Percentiles rank a stretch among this genome's conserved stretches.
Conservation (phyloP, 1,140 invertebrate species). For the Bombus pyrosoma region DNA sequence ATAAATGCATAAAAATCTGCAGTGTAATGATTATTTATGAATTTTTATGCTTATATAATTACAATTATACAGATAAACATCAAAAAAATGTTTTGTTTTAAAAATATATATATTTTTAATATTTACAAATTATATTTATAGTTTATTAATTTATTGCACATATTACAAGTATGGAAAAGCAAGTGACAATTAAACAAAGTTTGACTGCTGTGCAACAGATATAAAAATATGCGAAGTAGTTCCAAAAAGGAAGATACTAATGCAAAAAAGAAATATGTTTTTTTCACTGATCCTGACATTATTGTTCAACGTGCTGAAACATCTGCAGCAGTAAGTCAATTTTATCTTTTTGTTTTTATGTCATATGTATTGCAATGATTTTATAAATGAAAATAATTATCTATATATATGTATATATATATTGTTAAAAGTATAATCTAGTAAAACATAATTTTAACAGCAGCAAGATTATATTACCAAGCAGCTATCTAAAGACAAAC, state of each 20-base stretch:
- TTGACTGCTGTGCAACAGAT: constrained; percentile 6
- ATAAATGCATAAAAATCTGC: no score
- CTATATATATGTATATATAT: no score
- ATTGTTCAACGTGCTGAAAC: constrained; percentile 69
- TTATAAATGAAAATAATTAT: background rate
- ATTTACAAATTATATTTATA: constrained; percentile 15
- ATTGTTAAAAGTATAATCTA: background rate
- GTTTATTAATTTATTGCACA: background rate
- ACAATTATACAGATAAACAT: background rate
- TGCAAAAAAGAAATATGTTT: constrained; percentile 74
- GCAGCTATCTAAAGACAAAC: constrained; percentile 51
- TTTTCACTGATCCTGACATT: constrained; percentile 74
- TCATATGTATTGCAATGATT: background rate
- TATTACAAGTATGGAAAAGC: constrained; percentile 34
- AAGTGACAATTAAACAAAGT: constrained; percentile 10
- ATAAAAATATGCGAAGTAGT: constrained; percentile 71
- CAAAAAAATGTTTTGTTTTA: background rate
- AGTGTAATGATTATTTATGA: no score
- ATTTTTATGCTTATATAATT: no score
- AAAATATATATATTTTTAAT: background rate
- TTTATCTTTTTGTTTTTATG: background rate
- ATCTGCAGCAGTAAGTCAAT: constrained; percentile 67
- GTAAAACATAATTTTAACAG: constrained; percentile 26
- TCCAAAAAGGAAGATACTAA: constrained; percentile 66
- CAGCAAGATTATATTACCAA: constrained; percentile 56